Base-by-base conservation (phyloP, 2,888 invertebrate species). In the Troides oblongomaculatus region DNA sequence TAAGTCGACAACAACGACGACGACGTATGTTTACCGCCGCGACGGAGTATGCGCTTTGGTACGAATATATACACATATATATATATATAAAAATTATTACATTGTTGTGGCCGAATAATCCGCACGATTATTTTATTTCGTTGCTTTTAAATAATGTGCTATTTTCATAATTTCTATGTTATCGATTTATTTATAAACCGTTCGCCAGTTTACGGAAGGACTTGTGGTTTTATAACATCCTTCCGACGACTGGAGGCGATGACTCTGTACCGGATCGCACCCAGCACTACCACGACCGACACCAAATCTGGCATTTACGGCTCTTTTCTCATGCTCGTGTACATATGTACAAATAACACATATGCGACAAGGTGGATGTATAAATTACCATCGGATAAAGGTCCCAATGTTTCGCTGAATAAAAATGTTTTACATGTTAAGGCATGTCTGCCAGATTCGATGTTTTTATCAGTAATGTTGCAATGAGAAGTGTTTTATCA, bases 111-210 rank as follows among this genome's bases (percentile, higher is more conserved):
- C 65, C 39, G 50, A 68, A 68, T 68, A 63, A 66, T 62, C 63
- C 63, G 70, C 70, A 70, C 70, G 70, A 66, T 70, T 57, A 62
- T 66, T 60, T 63, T 23, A 62, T 63, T 58, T 57, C 59, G 59
- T 63, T 66, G 70, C 70, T 70, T 70, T 21, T 30, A 36, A 64
- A 57, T 61, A 70, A 66, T 62, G 66, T 66, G 63, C 63, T 62
- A 66, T 63, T 63, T 30, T 60, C 23, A 23, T 39, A 46, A 18
- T 58, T 39, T 7, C 36, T 63, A 39, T 10, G 4, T 59, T 23
- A 18, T 6, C n/a, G 6, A 6, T 57, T 6, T 21, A 21, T 21
- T 57, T n/a, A 39, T 57, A 57, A 14, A 56, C 25, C 61, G 43
- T 64, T 70, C 57, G 67, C 64, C 30, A 64, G 64, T 60, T 61